Evolutionary conservation across 2,888 invertebrate species (phyloP).

Genomic region (Chydorus sphaericus): DNA sequence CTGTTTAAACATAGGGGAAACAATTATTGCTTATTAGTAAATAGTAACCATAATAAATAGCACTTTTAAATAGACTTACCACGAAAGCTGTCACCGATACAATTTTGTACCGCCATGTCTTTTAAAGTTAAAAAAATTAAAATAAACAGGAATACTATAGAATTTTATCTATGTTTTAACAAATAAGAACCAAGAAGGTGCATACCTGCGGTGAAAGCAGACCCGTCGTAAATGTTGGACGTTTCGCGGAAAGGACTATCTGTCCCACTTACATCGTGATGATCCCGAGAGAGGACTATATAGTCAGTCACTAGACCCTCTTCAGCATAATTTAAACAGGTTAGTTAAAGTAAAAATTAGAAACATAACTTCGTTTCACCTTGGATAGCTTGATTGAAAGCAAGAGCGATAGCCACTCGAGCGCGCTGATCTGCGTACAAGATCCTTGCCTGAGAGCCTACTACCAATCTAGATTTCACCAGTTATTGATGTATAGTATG

Average conservation of each 20-base stretch:
- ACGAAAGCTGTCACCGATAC: slow-evolving; percentile 39
- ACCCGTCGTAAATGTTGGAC: slow-evolving; percentile 44
- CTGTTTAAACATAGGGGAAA: too few relatives aligned
- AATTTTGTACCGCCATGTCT: slow-evolving; percentile 46
- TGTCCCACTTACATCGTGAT: slow-evolving; percentile 46
- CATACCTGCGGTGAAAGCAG: slow-evolving; percentile 40
- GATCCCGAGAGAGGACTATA: slow-evolving; percentile 42
- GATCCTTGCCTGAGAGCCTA: slow-evolving; percentile 40
- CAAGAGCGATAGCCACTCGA: slow-evolving; percentile 35
- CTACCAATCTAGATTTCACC: too few relatives aligned
- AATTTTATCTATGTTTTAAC: background rate
- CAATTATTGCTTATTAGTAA: too few relatives aligned
- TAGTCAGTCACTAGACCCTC: slow-evolving; percentile 11
- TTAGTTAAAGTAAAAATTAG: background rate
- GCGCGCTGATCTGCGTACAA: slow-evolving; percentile 43
- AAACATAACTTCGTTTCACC: slow-evolving; percentile 15
- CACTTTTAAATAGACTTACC: too few relatives aligned
- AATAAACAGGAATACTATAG: background rate
- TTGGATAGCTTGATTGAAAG: slow-evolving; percentile 39
- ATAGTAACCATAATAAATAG: too few relatives aligned
- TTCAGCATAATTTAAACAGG: background rate
- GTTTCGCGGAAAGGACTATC: slow-evolving; percentile 46
- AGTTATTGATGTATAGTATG: too few relatives aligned
- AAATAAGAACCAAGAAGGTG: background rate
- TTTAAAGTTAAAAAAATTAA: background rate